These are phyloP conservation scores for Drosophila malerkotliana DNA, from an alignment of 1,140 invertebrate genomes.

Conservation along the genomic window DNA sequence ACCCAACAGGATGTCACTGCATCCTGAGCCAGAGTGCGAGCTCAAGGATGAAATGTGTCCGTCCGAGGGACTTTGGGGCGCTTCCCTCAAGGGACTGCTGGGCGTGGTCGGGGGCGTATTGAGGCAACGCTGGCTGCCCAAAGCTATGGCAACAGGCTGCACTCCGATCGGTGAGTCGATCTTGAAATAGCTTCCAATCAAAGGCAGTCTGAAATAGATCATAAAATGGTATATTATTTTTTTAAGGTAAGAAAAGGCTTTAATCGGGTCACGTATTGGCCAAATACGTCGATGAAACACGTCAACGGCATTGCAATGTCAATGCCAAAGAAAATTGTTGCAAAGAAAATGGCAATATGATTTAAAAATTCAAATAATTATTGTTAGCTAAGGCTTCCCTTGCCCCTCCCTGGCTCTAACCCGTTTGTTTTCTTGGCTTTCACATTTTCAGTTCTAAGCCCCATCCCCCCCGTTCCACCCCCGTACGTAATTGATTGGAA, in stretches of 20 bases:
- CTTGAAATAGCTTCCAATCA: conserved; percentile 52
- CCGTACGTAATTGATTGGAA: conserved; percentile 74
- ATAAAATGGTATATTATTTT: conserved; percentile 6
- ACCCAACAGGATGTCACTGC: conserved; percentile 81
- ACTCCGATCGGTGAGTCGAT: conserved; percentile 50
- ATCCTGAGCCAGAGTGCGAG: conserved; percentile 69
- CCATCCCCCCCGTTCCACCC: not conserved
- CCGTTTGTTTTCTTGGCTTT: conserved; percentile 7
- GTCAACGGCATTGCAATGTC: conserved; percentile 37
- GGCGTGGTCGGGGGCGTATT: conserved; percentile 79
- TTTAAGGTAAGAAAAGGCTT: no score
- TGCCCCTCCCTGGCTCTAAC: conserved; percentile 1
- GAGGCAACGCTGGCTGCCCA: conserved; percentile 64
- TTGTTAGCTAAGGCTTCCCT: conserved; percentile 26
- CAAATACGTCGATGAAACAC: not conserved
- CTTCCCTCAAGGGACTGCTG: conserved; percentile 73
- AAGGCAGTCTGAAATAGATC: conserved; percentile 39
- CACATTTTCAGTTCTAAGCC: conserved; percentile 12
- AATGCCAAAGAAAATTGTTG: conserved; percentile 64
- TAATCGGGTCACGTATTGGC: no score
- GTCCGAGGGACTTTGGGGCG: conserved; percentile 77
- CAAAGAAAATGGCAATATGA: conserved; percentile 8
- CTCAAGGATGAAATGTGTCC: conserved; percentile 77
- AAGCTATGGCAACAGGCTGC: conserved; percentile 35
- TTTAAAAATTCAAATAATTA: conserved; percentile 58